Conservation (phyloP, 1,140 invertebrate species). For the Aporrectodea caliginosa region DNA sequence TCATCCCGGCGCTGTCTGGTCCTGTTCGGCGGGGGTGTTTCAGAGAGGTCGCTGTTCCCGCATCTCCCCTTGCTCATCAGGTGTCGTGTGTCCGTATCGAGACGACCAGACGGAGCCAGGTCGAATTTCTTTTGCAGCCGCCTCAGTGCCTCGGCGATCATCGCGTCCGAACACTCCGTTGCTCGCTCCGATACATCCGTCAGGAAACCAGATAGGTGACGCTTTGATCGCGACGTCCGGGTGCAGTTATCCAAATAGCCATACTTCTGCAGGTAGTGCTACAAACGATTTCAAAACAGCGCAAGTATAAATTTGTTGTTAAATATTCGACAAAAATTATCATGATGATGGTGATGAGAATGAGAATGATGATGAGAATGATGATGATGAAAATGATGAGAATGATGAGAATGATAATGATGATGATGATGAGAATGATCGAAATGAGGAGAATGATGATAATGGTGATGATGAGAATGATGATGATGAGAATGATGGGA, state of each 20-base stretch:
- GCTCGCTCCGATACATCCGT: background rate
- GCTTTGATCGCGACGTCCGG: background rate
- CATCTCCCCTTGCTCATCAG: slow-evolving; percentile 54
- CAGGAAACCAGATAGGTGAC: background rate
- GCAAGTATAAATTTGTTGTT: too few species aligned
- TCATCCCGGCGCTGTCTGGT: background rate
- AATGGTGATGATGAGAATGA: too few species aligned
- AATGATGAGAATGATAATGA: too few species aligned
- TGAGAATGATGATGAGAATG: too few species aligned
- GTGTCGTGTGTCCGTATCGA: slow-evolving; percentile 47
- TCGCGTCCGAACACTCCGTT: background rate
- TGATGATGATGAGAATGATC: too few species aligned
- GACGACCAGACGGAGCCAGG: slow-evolving; percentile 47
- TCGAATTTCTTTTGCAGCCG: slow-evolving; percentile 48
- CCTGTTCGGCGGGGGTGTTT: background rate
- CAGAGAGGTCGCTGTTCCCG: slow-evolving; percentile 48
- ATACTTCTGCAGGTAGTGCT: slow-evolving; percentile 25
- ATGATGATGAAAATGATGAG: too few species aligned
- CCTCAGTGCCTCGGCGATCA: background rate
- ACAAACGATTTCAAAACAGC: too few species aligned
- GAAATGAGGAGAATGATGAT: too few species aligned
- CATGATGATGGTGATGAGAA: too few species aligned
- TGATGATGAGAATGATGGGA: too few species aligned
- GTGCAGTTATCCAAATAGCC: slow-evolving; percentile 16
- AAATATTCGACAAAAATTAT: too few species aligned